phyloP scores from a whole-genome alignment of 2,113 vertebrate genomes.

The Rhipidura dahli region DNA sequence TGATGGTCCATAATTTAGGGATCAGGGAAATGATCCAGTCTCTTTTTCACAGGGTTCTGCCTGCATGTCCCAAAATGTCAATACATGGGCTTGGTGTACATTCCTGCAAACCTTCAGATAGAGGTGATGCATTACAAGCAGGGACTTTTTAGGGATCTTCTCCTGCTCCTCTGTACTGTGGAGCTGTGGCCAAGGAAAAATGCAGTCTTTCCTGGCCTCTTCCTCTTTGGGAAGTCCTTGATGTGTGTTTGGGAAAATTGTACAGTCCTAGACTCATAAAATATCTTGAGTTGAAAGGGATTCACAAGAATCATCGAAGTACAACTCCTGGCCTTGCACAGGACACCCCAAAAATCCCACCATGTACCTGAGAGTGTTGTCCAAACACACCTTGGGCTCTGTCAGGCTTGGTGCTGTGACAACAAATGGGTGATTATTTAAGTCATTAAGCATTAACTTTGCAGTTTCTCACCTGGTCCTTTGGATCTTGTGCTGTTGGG shows the following conservation, averaged over 20 bases:
- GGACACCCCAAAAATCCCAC: background rate
- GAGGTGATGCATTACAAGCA: background rate
- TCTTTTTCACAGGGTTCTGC: background rate
- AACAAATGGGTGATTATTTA: background rate
- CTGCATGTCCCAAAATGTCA: background rate
- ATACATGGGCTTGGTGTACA: background rate
- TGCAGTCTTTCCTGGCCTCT: background rate
- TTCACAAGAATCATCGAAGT: background rate
- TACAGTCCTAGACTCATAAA: background rate
- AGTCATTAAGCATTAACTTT: background rate
- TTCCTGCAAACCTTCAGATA: background rate
- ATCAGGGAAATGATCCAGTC: background rate
- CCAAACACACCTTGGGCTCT: background rate
- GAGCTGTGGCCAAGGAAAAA: background rate
- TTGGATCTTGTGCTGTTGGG: background rate
- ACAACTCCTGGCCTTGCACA: background rate
- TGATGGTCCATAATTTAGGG: background rate
- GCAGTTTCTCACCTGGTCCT: background rate
- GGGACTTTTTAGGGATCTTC: background rate
- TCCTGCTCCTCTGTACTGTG: background rate
- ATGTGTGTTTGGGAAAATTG: background rate
- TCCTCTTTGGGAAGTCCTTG: background rate
- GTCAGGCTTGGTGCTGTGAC: background rate
- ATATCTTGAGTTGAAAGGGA: background rate
- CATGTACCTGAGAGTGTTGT: background rate